Evolutionary conservation across 2,113 vertebrate species (phyloP).

Genomic region (Callithrix jacchus): DNA sequence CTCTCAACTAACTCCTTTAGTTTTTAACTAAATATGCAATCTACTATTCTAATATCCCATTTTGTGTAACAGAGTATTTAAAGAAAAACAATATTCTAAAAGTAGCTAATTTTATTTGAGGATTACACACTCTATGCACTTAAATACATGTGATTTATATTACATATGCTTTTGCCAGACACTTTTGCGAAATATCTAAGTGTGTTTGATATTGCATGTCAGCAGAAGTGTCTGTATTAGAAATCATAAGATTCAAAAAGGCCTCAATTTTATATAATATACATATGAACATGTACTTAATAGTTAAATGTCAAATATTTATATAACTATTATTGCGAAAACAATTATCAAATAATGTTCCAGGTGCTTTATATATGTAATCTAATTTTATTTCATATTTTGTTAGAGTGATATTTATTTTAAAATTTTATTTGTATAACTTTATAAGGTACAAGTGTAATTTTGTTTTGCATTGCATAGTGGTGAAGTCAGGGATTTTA

Average conservation of each 20-base stretch:
- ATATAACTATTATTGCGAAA: not conserved
- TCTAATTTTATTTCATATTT: not conserved
- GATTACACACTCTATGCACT: not conserved
- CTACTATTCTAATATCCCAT: not conserved
- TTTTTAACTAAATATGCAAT: not conserved
- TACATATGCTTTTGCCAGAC: not conserved
- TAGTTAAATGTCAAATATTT: not conserved
- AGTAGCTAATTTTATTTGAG: not conserved
- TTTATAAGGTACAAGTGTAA: no score
- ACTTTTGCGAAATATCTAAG: not conserved
- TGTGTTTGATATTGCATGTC: not conserved
- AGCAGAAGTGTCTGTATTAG: not conserved
- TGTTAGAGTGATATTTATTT: no score
- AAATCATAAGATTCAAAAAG: not conserved
- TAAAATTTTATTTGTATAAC: no score
- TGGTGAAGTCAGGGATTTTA: no score
- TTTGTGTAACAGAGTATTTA: not conserved
- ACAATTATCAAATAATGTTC: not conserved
- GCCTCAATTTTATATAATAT: not conserved
- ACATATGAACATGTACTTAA: not conserved
- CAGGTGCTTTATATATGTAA: not conserved
- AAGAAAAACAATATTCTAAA: not conserved
- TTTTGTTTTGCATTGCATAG: no score
- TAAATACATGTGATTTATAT: not conserved
- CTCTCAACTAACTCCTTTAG: not conserved